phyloP scores from a whole-genome alignment of 2,797 vertebrate species.

The Amphiprion clarkii region DNA sequence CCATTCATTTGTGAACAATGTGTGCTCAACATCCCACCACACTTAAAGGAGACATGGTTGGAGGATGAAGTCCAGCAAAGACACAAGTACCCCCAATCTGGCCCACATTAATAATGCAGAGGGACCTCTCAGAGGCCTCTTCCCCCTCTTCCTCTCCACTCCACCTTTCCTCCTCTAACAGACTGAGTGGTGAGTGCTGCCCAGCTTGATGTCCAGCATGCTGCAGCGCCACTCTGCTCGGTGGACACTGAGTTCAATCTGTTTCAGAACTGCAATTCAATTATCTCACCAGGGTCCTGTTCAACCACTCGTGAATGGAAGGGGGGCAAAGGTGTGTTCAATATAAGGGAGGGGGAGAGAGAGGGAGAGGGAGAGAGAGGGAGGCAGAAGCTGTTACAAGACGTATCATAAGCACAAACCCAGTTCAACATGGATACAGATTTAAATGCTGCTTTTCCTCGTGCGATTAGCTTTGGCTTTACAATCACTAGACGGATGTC shows the following conservation, averaged over 20 bases:
- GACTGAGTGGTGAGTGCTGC: slow-evolving; percentile 74
- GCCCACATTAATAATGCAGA: slow-evolving; percentile 84
- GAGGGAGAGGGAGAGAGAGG: background rate
- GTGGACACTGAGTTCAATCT: slow-evolving; percentile 86
- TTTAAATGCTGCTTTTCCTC: slow-evolving; percentile 73
- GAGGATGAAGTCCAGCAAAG: slow-evolving; percentile 56
- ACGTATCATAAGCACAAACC: slow-evolving; percentile 67
- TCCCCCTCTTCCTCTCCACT: slow-evolving; percentile 57
- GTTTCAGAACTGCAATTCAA: slow-evolving; percentile 87
- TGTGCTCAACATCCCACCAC: slow-evolving; percentile 55
- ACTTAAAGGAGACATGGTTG: slow-evolving; percentile 59
- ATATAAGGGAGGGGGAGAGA: slow-evolving; percentile 34
- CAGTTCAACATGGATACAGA: slow-evolving; percentile 68
- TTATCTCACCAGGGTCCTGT: slow-evolving; percentile 81
- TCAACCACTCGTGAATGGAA: slow-evolving; percentile 77
- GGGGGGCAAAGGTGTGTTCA: slow-evolving; percentile 70
- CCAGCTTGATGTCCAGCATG: slow-evolving; percentile 81
- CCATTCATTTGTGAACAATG: slow-evolving; percentile 50
- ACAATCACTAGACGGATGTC: slow-evolving; percentile 77
- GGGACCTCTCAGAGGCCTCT: slow-evolving; percentile 64
- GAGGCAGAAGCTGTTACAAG: background rate
- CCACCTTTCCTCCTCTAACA: slow-evolving; percentile 49
- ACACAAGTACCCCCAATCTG: slow-evolving; percentile 72
- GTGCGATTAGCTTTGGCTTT: slow-evolving; percentile 75
- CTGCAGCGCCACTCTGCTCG: slow-evolving; percentile 75